A percentile compares a stretch with the other conserved stretches of the same genome.
These are phyloP conservation scores for Pseudopipra pipra DNA, from an alignment of 2,113 vertebrate species.

Conservation along the genomic window DNA sequence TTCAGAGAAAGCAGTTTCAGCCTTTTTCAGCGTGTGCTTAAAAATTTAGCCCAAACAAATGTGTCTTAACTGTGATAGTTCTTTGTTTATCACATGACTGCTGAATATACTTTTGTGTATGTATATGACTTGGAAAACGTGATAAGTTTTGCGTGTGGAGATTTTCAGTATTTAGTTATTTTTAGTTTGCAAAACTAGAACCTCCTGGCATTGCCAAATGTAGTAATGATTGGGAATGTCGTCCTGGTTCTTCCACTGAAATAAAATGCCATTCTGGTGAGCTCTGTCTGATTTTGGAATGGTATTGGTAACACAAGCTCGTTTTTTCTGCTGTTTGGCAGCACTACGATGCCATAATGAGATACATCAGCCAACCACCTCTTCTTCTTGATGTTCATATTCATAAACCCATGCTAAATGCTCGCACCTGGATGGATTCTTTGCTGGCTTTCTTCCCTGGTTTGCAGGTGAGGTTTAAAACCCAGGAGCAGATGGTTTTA, in stretches of 20 bases:
- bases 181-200: background rate
- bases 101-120: background rate
- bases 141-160: background rate
- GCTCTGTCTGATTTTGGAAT: background rate
- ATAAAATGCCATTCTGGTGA: background rate
- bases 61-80: background rate
- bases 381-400: conserved; percentile 96
- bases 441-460: conserved; percentile 97
- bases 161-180: background rate
- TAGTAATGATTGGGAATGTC: background rate
- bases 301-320: background rate
- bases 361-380: conserved; percentile 97
- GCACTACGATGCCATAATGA: conserved; percentile 99
- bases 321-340: conserved; percentile 58
- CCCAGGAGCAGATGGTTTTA: background rate
- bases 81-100: background rate
- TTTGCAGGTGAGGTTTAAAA: conserved; percentile 83
- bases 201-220: background rate
- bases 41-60: background rate
- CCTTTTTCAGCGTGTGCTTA: background rate
- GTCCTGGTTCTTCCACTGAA: background rate
- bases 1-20: background rate
- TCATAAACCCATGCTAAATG: conserved; percentile 96
- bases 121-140: background rate
- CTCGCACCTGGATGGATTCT: conserved; percentile 98